phyloP scores from a whole-genome alignment of 2,888 invertebrate genomes.

The Ceratothoa steindachneri region DNA sequence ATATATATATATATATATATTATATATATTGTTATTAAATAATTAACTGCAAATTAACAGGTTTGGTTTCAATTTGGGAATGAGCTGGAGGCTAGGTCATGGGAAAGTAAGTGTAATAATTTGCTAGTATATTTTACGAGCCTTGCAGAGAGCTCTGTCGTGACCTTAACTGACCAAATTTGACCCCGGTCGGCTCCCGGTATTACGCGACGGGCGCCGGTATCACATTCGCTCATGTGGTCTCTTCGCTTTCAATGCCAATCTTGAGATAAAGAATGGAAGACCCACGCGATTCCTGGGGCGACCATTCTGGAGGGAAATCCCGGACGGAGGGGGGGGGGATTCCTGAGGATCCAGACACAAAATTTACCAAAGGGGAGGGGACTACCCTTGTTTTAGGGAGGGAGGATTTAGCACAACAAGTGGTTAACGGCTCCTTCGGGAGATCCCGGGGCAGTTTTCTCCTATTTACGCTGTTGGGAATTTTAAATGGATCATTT shows the following conservation, averaged over 20 bases:
- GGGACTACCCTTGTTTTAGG: too few relatives aligned
- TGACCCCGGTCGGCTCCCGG: background rate
- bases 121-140: background rate
- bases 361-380: too few relatives aligned
- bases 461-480: too few relatives aligned
- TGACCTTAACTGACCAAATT: background rate
- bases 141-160: background rate
- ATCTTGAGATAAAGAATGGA: too few relatives aligned
- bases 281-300: too few relatives aligned
- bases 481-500: too few relatives aligned
- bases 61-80: background rate
- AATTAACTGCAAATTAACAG: background rate
- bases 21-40: conserved; percentile 8
- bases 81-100: background rate
- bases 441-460: too few relatives aligned
- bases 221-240: background rate
- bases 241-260: background rate
- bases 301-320: too few relatives aligned
- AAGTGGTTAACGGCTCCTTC: too few relatives aligned
- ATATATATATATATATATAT: conserved; percentile 15
- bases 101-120: background rate
- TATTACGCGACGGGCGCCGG: background rate
- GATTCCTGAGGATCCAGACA: too few relatives aligned
- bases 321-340: too few relatives aligned
- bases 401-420: too few relatives aligned